Evolutionary conservation across 2,888 invertebrate genomes (phyloP), one percentile per base, ranked within the genome.

Genomic region (Hanleya hanleyi): DNA sequence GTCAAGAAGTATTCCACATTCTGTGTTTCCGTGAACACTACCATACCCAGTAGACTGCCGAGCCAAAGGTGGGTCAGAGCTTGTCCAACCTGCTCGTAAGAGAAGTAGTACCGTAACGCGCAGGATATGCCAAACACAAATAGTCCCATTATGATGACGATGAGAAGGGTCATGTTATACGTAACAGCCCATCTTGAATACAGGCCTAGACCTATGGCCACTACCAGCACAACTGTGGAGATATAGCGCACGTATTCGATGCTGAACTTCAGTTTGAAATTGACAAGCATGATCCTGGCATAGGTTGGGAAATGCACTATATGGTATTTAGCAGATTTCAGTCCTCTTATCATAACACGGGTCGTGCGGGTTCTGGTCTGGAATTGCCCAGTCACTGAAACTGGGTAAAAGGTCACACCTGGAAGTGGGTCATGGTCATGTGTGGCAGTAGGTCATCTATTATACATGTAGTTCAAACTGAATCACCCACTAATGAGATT

Each of bases 41-140:
- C 74, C 18, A 89, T 84, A 22, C 89, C 90, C 1, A 89, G 78
- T 22, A 88, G 80, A 71, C 86, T 84, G 4, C 90, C 89, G 9
- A 88, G 77, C 89, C 89, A 90, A 15, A 89, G 77, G 51, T 87
- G 84, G 22, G 83, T 77, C 41, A 89, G 49, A 0, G 84, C 78
- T 35, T 75, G 79, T n/a, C 88, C 88, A 7, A 88, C 68, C 5
- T 76, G 64, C 22, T 83, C 82, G 71, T 80, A 77, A 35, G 84
- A 82, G 74, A 88, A 88, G 75, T 88, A 88, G 72, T 86, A 87
- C 68, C 83, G 83, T 18, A 88, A 74, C 3, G 87, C 87, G 78
- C 83, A 83, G 6, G 87, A 83, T 6, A 87, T 75, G 26, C 80
- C 80, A 76, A 89, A 86, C 18, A 89, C 84, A 66, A 89, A 83